These are phyloP conservation scores for Zeugodacus cucurbitae DNA, from an alignment of 1,140 invertebrate species.

Conservation along the genomic window DNA sequence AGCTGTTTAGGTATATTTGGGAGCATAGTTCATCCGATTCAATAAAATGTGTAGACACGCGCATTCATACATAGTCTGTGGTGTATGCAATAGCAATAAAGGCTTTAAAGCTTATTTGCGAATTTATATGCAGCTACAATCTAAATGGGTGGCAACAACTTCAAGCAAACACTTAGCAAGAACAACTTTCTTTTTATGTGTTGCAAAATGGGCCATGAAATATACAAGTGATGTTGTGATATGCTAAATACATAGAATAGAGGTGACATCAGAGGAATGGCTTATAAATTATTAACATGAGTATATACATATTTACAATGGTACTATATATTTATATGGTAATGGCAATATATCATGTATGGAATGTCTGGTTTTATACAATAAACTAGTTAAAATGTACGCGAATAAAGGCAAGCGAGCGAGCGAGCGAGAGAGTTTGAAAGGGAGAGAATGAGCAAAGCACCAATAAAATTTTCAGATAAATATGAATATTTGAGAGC, in stretches of 20 bases:
- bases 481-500: too few relatives aligned
- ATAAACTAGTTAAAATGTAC: too few relatives aligned
- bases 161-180: background rate
- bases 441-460: too few relatives aligned
- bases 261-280: too few relatives aligned
- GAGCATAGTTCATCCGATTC: background rate
- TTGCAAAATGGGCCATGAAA: too few relatives aligned
- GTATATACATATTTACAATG: too few relatives aligned
- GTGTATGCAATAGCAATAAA: background rate
- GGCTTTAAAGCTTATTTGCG: background rate
- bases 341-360: too few relatives aligned
- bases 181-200: background rate
- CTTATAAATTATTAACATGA: too few relatives aligned
- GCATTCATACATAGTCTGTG: background rate
- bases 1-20: background rate
- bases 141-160: background rate
- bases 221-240: too few relatives aligned
- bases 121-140: background rate
- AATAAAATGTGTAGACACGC: background rate
- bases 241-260: too few relatives aligned
- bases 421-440: background rate
- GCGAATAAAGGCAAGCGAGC: background rate
- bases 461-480: too few relatives aligned
- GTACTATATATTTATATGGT: too few relatives aligned
- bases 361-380: background rate